Evolutionary conservation across 2,797 vertebrate species (phyloP), one percentile per base, ranked within the genome.

Genomic region (Pangasius sanitwongsei): DNA sequence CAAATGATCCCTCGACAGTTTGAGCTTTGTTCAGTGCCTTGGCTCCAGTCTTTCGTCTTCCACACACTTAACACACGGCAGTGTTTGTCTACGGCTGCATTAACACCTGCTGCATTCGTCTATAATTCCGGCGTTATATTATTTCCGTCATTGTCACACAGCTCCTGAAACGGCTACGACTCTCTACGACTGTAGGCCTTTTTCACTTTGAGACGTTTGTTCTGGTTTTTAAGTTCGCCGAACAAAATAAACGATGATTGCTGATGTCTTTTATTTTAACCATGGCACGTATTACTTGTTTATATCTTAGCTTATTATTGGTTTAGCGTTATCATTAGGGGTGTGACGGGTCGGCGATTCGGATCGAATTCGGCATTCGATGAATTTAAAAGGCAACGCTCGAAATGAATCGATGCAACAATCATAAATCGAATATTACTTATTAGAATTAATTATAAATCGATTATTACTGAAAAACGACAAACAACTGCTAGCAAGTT

Each of bases 1-100:
- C 67, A 55, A 15, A 13, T n/a, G 25, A 15, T 6, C 82, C 63
- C 63, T 50, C 15, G 41, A 67, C 82, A 69, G 44, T 69, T 3
- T 85, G 82, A 87, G 48, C 78, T 75, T 86, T 67, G 86, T 91
- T 86, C 85, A 89, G 55, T 87, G 72, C 31, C 87, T 81, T 55
- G 83, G 63, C 44, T 53, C 63, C 18, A 69, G 16, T 69, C 63
- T 23, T 69, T 69, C 63, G 6, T 85, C 44, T 53, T 67, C 44
- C 59, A 48, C 34, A 67, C 59, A 18, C 55, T 25, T 0, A 23
- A 57, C 78, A 57, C 78, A 13, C 77, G 20, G 2, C 50, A 31
- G n/a, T 23, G 53, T 81, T 57, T 59, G 53, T 37, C 53, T 31
- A 16, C 48, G 28, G 1, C 78, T 59, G 18, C 78, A 2, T 23